Percentiles rank a stretch among this genome's conserved stretches.
phyloP scores from a whole-genome alignment of 2,797 vertebrate genomes.

The Sebastes trivittatus region DNA sequence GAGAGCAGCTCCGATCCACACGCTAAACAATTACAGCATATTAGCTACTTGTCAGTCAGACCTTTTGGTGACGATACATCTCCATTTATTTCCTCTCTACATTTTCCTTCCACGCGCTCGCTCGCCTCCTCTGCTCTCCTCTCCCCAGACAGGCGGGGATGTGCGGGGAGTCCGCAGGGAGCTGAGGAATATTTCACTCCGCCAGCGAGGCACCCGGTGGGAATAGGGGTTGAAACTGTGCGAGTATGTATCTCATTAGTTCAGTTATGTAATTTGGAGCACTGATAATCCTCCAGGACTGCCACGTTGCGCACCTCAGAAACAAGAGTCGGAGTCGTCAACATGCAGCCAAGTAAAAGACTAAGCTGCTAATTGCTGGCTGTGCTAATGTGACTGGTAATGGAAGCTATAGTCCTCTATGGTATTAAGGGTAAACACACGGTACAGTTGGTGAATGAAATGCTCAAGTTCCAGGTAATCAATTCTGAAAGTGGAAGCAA shows the following conservation, averaged over 20 bases:
- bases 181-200: constrained; percentile 79
- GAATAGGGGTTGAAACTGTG: constrained; percentile 80
- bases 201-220: constrained; percentile 77
- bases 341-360: constrained; percentile 74
- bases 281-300: constrained; percentile 84
- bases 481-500: constrained; percentile 7
- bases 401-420: constrained; percentile 55
- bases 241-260: constrained; percentile 86
- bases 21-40: constrained; percentile 75
- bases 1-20: constrained; percentile 60
- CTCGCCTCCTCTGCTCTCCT: constrained; percentile 58
- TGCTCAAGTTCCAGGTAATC: constrained; percentile 14
- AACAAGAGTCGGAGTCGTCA: constrained; percentile 81
- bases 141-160: constrained; percentile 76
- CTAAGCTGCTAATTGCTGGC: constrained; percentile 79
- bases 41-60: constrained; percentile 81
- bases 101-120: constrained; percentile 53
- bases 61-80: constrained; percentile 76
- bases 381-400: constrained; percentile 70
- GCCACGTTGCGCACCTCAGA: constrained; percentile 79
- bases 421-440: constrained; percentile 40
- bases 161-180: constrained; percentile 77
- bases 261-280: constrained; percentile 86
- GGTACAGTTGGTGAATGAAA: constrained; percentile 17
- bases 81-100: constrained; percentile 74